Percentiles rank a stretch among this genome's conserved stretches.
phyloP scores from a whole-genome alignment of 92 coral and sea anemone genomes.

The Epizoanthus fatuus region DNA sequence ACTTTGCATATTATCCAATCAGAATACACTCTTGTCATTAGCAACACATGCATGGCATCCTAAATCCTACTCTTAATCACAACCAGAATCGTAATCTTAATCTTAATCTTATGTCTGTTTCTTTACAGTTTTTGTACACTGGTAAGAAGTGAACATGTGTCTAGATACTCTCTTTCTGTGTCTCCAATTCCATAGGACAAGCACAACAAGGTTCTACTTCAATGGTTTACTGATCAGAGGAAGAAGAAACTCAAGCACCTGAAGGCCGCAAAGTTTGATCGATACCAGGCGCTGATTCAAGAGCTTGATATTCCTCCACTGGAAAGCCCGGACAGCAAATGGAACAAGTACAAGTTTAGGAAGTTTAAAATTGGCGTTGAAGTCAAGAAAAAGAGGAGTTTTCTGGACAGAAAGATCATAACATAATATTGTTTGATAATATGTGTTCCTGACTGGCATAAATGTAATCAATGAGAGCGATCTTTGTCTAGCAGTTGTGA shows the following conservation, averaged over 20 bases:
- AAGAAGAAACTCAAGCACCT: constrained; percentile 84
- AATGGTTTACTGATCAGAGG: constrained; percentile 87
- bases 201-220: constrained; percentile 88
- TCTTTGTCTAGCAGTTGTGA: no score
- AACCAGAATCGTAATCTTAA: no score
- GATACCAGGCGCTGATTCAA: constrained; percentile 76
- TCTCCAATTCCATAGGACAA: constrained; percentile 72
- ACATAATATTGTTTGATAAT: constrained; percentile 35
- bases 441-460: no score
- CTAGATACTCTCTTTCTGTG: no score
- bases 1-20: no score
- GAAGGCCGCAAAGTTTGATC: constrained; percentile 79
- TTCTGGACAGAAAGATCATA: constrained; percentile 64
- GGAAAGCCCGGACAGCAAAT: constrained; percentile 83
- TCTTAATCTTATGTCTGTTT: neutral
- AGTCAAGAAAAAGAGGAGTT: constrained; percentile 84
- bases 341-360: constrained; percentile 93
- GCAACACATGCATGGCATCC: no score
- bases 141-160: no score
- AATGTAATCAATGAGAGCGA: no score
- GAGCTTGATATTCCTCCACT: constrained; percentile 78
- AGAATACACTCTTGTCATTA: no score
- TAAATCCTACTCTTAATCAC: no score
- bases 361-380: constrained; percentile 94
- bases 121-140: no score